These are phyloP conservation scores for Loripinus fragilis DNA, from an alignment of 2,888 invertebrate species.

Conservation along the genomic window DNA sequence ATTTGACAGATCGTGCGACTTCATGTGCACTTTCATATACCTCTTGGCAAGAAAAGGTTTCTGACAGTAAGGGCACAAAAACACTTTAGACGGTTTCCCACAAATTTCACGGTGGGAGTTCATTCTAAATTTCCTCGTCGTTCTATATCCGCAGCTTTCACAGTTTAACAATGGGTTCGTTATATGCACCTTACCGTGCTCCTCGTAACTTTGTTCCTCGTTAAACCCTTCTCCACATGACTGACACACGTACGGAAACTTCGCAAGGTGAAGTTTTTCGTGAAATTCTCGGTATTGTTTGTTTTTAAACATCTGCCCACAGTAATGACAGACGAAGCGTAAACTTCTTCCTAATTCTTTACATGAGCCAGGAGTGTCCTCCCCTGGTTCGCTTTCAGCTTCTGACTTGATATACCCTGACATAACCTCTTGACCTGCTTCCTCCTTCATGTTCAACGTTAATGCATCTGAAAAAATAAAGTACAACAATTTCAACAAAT, in stretches of 20 bases:
- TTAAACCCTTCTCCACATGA: slow-evolving; percentile 38
- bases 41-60: slow-evolving; percentile 49
- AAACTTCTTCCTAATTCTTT: neutral
- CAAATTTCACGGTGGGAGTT: slow-evolving; percentile 45
- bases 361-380: neutral
- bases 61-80: slow-evolving; percentile 42
- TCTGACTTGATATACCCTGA: too few relatives aligned
- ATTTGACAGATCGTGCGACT: slow-evolving; percentile 48
- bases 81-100: slow-evolving; percentile 37
- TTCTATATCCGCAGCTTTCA: slow-evolving; percentile 47
- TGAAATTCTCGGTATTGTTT: slow-evolving; percentile 49
- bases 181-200: slow-evolving; percentile 31
- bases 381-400: neutral
- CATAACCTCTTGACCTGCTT: neutral
- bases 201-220: slow-evolving; percentile 22
- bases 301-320: slow-evolving; percentile 45
- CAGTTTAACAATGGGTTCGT: slow-evolving; percentile 38
- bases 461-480: slow-evolving; percentile 1
- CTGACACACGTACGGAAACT: slow-evolving; percentile 29
- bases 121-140: slow-evolving; percentile 43
- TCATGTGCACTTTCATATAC: slow-evolving; percentile 46
- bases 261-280: slow-evolving; percentile 35
- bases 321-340: slow-evolving; percentile 32
- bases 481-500: neutral
- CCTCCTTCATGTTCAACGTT: neutral